Conservation (phyloP, 1,140 invertebrate genomes). For the Drosophila nikananu region DNA sequence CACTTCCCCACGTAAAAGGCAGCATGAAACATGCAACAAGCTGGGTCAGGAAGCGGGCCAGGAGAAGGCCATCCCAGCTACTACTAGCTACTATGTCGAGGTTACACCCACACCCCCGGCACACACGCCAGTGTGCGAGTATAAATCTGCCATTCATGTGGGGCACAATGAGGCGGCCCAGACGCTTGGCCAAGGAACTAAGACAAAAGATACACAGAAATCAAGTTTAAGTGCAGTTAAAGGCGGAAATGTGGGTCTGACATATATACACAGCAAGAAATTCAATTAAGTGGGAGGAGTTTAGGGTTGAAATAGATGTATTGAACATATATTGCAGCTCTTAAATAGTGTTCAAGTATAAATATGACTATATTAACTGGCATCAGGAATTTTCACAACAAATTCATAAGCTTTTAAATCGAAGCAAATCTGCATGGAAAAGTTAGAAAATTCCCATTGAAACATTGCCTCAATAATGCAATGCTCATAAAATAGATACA, state of each 20-base stretch:
- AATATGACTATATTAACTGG: too few species aligned
- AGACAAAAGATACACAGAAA: conserved; percentile 69
- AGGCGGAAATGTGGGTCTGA: conserved; percentile 48
- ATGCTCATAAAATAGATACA: too few species aligned
- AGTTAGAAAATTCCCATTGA: too few species aligned
- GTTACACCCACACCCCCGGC: conserved; percentile 44
- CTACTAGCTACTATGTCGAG: conserved; percentile 55
- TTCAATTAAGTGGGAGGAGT: background rate
- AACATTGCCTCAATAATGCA: too few species aligned
- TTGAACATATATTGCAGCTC: too few species aligned
- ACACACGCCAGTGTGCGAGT: conserved; percentile 19
- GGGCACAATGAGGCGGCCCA: conserved; percentile 52
- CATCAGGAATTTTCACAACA: too few species aligned
- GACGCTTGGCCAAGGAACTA: conserved; percentile 53
- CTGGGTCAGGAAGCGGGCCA: conserved; percentile 36
- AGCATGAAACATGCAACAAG: conserved; percentile 69
- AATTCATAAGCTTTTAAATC: too few species aligned
- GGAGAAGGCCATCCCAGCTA: conserved; percentile 37
- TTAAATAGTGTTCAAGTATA: too few species aligned
- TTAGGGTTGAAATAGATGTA: too few species aligned
- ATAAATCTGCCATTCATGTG: conserved; percentile 62
- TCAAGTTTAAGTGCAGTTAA: conserved; percentile 76
- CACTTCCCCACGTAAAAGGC: conserved; percentile 48
- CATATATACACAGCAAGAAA: conserved; percentile 7
- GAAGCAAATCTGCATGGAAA: too few species aligned